Conservation (phyloP, 2,797 vertebrate genomes). For the Iguana delicatissima region DNA sequence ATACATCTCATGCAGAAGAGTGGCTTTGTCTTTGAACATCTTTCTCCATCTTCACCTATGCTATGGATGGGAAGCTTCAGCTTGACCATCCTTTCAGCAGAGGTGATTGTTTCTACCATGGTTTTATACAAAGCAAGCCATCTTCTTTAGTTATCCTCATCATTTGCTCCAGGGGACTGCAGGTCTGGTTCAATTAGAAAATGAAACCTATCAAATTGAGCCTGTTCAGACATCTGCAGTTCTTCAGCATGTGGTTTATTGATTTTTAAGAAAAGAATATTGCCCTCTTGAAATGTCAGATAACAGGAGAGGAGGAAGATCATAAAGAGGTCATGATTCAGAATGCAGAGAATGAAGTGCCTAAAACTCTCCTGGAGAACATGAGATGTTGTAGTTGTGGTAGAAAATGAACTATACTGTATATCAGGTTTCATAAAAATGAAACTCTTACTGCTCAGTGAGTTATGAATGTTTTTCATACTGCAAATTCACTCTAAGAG, state of each 20-base stretch:
- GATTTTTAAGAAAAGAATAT: constrained; percentile 25
- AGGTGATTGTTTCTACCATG: constrained; percentile 76
- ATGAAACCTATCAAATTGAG: constrained; percentile 71
- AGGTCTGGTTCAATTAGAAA: constrained; percentile 68
- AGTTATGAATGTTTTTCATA: constrained; percentile 63
- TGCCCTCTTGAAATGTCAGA: background rate
- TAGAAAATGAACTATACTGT: constrained; percentile 53
- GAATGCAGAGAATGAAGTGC: background rate
- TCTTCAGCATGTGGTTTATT: constrained; percentile 75
- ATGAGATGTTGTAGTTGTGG: constrained; percentile 59
- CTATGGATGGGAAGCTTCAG: constrained; percentile 44
- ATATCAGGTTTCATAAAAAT: background rate
- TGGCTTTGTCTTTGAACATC: constrained; percentile 56
- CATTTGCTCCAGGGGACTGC: constrained; percentile 71
- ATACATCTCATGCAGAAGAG: constrained; percentile 51
- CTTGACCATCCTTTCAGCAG: constrained; percentile 70
- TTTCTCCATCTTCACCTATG: constrained; percentile 74
- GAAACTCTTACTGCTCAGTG: constrained; percentile 48
- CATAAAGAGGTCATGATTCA: constrained; percentile 48
- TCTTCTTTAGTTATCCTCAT: constrained; percentile 74
- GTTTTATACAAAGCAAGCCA: constrained; percentile 70
- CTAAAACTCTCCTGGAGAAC: background rate
- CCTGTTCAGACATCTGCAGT: constrained; percentile 57
- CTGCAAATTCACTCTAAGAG: constrained; percentile 59
- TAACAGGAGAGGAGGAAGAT: constrained; percentile 49